These are phyloP conservation scores for Myotis findleyi DNA, from an alignment of 2,797 vertebrate species.

Conservation along the genomic window DNA sequence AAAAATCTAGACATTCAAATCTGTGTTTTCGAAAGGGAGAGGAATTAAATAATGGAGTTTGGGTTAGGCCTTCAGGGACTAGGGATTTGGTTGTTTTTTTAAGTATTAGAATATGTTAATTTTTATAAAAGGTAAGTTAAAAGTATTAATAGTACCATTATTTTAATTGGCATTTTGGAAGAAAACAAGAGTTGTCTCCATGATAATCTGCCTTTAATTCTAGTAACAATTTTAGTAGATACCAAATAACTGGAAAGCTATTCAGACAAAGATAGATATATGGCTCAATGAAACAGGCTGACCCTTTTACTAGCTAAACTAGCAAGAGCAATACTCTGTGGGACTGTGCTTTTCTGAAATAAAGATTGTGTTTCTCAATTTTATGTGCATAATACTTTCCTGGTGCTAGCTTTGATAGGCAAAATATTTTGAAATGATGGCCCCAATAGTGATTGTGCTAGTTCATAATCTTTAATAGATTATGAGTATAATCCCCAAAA, in stretches of 20 bases:
- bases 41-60: background rate
- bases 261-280: background rate
- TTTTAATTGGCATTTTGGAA: slow-evolving; percentile 68
- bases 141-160: background rate
- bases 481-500: slow-evolving; percentile 32
- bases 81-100: background rate
- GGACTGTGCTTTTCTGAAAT: slow-evolving; percentile 34
- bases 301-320: background rate
- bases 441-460: slow-evolving; percentile 23
- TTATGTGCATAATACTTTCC: slow-evolving; percentile 44
- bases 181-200: background rate
- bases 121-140: slow-evolving; percentile 69
- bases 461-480: slow-evolving; percentile 48
- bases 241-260: slow-evolving; percentile 50
- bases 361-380: background rate
- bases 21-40: slow-evolving; percentile 24
- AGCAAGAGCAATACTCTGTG: background rate
- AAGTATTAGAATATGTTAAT: slow-evolving; percentile 21
- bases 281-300: background rate
- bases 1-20: slow-evolving; percentile 50
- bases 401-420: slow-evolving; percentile 72
- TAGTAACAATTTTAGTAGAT: slow-evolving; percentile 58
- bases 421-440: slow-evolving; percentile 47
- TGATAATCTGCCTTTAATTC: slow-evolving; percentile 33
- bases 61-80: slow-evolving; percentile 29